Base-by-base conservation (phyloP, 2,113 vertebrate species). In the Dendrocopos noguchii region DNA sequence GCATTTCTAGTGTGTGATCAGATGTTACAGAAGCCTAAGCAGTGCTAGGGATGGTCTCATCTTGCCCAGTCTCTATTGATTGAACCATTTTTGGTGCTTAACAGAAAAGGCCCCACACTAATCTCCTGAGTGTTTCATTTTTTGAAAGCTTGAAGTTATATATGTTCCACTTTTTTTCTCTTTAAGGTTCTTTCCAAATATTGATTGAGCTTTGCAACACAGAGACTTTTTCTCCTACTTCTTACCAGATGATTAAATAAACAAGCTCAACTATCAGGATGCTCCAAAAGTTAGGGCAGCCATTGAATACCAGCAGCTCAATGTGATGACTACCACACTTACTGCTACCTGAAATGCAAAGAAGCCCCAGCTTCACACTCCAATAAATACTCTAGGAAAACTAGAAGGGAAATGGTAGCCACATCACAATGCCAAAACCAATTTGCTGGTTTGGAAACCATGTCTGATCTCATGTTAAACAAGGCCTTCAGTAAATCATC, bases 351-450 rank as follows among this genome's bases (percentile, higher is more conserved):
- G 60, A 87, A 94, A 82, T 42, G 75, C 25, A 83, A 68, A 80
- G 85, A 39, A 39, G 39, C 39, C 82, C 31, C 68, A 85, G 57
- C 68, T 87, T 83, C 76, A 86, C 50, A 24, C 42, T 88, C 71
- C 61, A 95, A 71, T 80, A 90, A 78, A 93, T 47, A 70, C 61
- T 34, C 47, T 56, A 72, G 74, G 61, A 86, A 94, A 88, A 59
- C 24, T 27, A 57, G 65, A 81, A 75, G 61, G 79, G 65, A 86
- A 94, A 90, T 87, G 29, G 25, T 44, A 65, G n/a, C 28, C 39
- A 52, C 50, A 68, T 29, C 52, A 11, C 2, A 2, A 65, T 73
- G 57, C 57, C 73, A 83, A 88, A 90, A 83, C 1, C 55, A 63
- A 88, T 33, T 19, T 28, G 61, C 77, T 65, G 44, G 16, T 28